These are phyloP conservation scores for Varecia variegata DNA, from an alignment of 2,797 vertebrate species.

Conservation along the genomic window DNA sequence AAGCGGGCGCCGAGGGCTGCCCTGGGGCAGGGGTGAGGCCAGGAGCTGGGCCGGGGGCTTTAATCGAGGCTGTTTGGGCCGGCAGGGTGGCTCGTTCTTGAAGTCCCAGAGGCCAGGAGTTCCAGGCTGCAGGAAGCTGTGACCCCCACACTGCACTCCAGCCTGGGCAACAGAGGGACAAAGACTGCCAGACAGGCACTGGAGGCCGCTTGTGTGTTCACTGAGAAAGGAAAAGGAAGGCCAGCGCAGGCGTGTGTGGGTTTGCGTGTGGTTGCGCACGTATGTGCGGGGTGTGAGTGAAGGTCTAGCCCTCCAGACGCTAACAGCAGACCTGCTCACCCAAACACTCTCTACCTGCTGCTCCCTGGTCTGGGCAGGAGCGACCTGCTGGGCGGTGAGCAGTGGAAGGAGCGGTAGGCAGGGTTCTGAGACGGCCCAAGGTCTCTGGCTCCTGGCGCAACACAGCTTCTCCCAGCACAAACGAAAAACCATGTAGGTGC, in stretches of 20 bases:
- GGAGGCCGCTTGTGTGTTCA: no score
- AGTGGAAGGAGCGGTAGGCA: accelerated
- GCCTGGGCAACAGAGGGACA: not conserved
- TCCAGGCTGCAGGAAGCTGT: not conserved
- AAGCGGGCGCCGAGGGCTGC: not conserved
- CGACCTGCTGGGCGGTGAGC: accelerated
- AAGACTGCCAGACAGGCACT: no score
- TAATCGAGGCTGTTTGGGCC: not conserved
- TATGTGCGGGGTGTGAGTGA: accelerated
- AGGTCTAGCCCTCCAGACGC: not conserved
- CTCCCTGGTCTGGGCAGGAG: accelerated
- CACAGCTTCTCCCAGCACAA: not conserved
- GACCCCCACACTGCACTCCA: not conserved
- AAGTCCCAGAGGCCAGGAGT: not conserved
- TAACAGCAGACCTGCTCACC: accelerated
- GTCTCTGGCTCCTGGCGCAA: no score
- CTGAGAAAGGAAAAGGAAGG: not conserved
- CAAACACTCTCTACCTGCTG: no score
- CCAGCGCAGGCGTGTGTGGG: accelerated
- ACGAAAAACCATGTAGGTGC: not conserved
- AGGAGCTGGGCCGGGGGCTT: not conserved
- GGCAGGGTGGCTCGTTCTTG: no score
- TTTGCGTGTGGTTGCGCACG: accelerated
- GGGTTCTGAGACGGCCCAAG: not conserved
- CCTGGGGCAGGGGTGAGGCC: not conserved